A percentile compares a stretch with the other conserved stretches of the same genome.
phyloP scores from a whole-genome alignment of 2,888 invertebrate species.

The Mylabris sibirica region DNA sequence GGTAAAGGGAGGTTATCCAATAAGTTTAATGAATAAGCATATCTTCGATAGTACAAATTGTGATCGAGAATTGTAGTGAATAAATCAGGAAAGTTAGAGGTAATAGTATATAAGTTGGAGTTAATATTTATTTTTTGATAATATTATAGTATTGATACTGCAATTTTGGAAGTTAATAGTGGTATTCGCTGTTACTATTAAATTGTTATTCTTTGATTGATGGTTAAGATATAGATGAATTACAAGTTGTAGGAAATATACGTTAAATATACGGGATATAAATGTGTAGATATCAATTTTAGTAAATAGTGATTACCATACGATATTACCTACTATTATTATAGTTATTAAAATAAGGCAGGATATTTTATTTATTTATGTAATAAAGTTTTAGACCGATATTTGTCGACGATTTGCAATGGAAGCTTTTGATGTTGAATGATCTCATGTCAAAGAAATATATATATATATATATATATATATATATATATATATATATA shows the following conservation, averaged over 20 bases:
- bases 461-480: too few relatives aligned
- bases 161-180: not conserved
- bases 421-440: slow-evolving; percentile 14
- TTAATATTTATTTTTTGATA: not conserved
- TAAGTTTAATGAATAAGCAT: too few relatives aligned
- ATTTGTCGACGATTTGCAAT: slow-evolving; percentile 12
- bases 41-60: not conserved
- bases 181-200: not conserved
- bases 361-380: not conserved
- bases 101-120: not conserved
- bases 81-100: too few relatives aligned
- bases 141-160: not conserved
- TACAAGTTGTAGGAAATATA: not conserved
- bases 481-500: too few relatives aligned
- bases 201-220: not conserved
- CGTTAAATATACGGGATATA: not conserved
- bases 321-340: too few relatives aligned
- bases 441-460: slow-evolving; percentile 22
- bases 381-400: not conserved
- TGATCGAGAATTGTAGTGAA: not conserved
- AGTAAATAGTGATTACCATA: not conserved
- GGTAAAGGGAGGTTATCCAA: too few relatives aligned
- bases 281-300: not conserved
- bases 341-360: not conserved
- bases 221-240: not conserved